These are phyloP conservation scores for Ptychoptera albimana DNA, from an alignment of 2,888 invertebrate genomes.

Conservation along the genomic window DNA sequence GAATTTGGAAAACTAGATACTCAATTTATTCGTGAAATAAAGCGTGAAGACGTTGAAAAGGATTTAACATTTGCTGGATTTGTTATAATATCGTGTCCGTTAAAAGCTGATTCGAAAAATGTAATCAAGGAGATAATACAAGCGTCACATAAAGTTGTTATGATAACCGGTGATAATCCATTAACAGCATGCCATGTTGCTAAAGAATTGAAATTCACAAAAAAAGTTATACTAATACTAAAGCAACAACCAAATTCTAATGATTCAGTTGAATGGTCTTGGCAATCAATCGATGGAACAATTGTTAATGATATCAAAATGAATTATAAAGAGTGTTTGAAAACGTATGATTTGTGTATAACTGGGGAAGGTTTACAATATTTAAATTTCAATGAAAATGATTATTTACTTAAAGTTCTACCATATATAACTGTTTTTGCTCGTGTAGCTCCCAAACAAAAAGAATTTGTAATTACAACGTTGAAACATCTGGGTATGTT, in stretches of 20 bases:
- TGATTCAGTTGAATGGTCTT: slow-evolving; percentile 42
- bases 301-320: slow-evolving; percentile 36
- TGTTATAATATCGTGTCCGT: slow-evolving; percentile 93
- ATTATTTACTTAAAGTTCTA: slow-evolving; percentile 53
- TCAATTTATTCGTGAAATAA: slow-evolving; percentile 62
- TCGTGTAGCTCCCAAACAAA: slow-evolving; percentile 96
- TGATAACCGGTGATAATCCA: slow-evolving; percentile 99
- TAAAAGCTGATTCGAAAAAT: slow-evolving; percentile 87
- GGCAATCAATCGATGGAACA: slow-evolving; percentile 62
- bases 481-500: slow-evolving; percentile 44
- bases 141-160: slow-evolving; percentile 88
- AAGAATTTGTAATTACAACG: slow-evolving; percentile 84
- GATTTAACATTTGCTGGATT: slow-evolving; percentile 89
- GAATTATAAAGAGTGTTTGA: slow-evolving; percentile 39
- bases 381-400: slow-evolving; percentile 43
- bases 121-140: slow-evolving; percentile 90
- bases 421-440: slow-evolving; percentile 88
- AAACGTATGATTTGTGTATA: slow-evolving; percentile 77
- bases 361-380: slow-evolving; percentile 81
- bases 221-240: slow-evolving; percentile 52
- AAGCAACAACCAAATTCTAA: slow-evolving; percentile 15
- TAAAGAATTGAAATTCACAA: slow-evolving; percentile 77
- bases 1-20: slow-evolving; percentile 59
- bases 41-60: slow-evolving; percentile 74
- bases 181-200: slow-evolving; percentile 98